A percentile compares a stretch with the other conserved stretches of the same genome.
These are phyloP conservation scores for Hylaea fasciaria DNA, from an alignment of 2,888 invertebrate genomes.

Conservation along the genomic window DNA sequence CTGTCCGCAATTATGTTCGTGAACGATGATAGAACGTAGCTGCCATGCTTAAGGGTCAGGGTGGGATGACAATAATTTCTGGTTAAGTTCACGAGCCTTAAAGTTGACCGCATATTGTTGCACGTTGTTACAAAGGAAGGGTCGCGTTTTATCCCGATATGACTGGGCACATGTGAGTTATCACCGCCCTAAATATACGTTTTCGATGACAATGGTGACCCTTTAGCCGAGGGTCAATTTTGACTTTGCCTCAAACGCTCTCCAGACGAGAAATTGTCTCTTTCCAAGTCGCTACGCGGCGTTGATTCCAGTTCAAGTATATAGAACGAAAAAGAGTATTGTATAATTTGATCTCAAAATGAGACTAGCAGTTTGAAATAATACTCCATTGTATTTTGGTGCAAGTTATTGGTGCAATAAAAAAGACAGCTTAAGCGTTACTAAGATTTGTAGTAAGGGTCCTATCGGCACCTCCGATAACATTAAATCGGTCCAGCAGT, in stretches of 20 bases:
- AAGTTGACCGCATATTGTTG: conserved; percentile 61
- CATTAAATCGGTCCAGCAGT: conserved; percentile 64
- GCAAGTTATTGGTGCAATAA: conserved; percentile 52
- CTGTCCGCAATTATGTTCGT: conserved; percentile 15
- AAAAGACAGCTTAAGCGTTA: conserved; percentile 58
- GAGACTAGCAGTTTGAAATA: conserved; percentile 4
- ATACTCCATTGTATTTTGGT: conserved; percentile 20
- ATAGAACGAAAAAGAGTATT: too few relatives aligned
- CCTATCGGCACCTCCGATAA: conserved; percentile 59
- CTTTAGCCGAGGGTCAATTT: conserved; percentile 55
- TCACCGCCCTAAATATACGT: conserved; percentile 49
- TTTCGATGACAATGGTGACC: conserved; percentile 49
- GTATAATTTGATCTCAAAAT: background rate
- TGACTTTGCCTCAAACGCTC: conserved; percentile 49
- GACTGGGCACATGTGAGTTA: conserved; percentile 60
- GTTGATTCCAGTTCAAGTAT: background rate
- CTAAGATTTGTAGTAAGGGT: conserved; percentile 56
- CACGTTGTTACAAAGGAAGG: conserved; percentile 60
- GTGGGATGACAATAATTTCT: conserved; percentile 50
- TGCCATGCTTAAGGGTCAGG: conserved; percentile 26
- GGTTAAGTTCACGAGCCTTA: conserved; percentile 55
- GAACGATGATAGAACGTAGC: conserved; percentile 20
- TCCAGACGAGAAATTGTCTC: conserved; percentile 5
- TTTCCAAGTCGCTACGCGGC: background rate
- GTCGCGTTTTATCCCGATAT: conserved; percentile 60